phyloP scores from a whole-genome alignment of 2,797 vertebrate species.

The Pseudopleuronectes americanus region DNA sequence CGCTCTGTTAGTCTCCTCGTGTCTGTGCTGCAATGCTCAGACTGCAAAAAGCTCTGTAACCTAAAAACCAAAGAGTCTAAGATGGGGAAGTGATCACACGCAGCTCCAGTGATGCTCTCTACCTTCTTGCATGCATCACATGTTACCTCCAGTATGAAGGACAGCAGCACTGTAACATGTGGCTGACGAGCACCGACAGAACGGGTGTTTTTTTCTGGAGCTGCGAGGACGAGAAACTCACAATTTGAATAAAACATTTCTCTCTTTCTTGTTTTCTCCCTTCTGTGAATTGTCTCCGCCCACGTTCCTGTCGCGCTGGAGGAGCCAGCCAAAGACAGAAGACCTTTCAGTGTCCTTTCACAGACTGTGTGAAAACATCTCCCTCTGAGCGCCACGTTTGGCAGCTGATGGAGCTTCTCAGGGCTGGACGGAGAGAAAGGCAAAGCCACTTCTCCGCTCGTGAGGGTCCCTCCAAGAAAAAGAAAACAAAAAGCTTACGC shows the following conservation, averaged over 20 bases:
- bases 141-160: neutral
- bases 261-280: neutral
- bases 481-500: neutral
- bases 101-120: too few species aligned
- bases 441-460: constrained; percentile 35
- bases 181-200: constrained; percentile 41
- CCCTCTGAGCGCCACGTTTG: constrained; percentile 34
- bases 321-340: constrained; percentile 30
- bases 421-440: constrained; percentile 25
- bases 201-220: constrained; percentile 21
- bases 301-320: constrained; percentile 9
- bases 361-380: constrained; percentile 42
- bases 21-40: too few species aligned
- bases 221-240: constrained; percentile 5
- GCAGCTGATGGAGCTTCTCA: constrained; percentile 39
- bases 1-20: too few species aligned
- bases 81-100: too few species aligned
- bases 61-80: too few species aligned
- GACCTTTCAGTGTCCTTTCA: constrained; percentile 38
- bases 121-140: too few species aligned
- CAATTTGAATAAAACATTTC: constrained; percentile 23
- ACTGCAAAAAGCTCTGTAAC: too few species aligned
- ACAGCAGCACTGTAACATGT: constrained; percentile 39
- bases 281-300: constrained; percentile 17
- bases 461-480: constrained; percentile 56